Evolutionary conservation across 2,888 invertebrate genomes (phyloP).

Genomic region (Archips xylosteana): DNA sequence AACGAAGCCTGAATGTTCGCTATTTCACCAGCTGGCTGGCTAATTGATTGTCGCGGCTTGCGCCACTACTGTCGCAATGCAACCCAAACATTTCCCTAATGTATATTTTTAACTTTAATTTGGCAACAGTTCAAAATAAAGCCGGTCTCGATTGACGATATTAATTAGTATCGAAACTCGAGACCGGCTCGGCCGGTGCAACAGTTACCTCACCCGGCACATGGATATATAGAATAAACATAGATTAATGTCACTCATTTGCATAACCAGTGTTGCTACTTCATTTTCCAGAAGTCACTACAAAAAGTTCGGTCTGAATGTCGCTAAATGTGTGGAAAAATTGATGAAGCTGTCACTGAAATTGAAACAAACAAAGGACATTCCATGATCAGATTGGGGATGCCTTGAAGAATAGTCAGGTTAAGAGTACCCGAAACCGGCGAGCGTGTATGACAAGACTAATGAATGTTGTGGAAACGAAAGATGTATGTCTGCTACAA

Average conservation of each 20-base stretch:
- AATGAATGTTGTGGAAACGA: too few species aligned
- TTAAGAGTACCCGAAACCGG: too few species aligned
- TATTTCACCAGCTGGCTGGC: background rate
- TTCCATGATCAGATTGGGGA: too few species aligned
- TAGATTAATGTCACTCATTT: background rate
- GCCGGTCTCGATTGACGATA: slow-evolving; percentile 27
- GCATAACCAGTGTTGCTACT: background rate
- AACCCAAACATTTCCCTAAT: slow-evolving; percentile 26
- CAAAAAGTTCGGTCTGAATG: too few species aligned
- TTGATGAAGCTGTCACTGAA: too few species aligned
- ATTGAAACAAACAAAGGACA: too few species aligned
- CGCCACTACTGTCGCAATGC: slow-evolving; percentile 17
- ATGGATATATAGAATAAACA: background rate
- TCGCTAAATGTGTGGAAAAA: too few species aligned
- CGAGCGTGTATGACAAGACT: too few species aligned
- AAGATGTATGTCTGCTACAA: too few species aligned
- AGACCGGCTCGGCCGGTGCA: slow-evolving; percentile 1
- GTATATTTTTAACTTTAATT: slow-evolving; percentile 24
- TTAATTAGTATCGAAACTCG: slow-evolving; percentile 28
- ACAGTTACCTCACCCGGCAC: background rate
- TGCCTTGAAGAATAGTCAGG: too few species aligned
- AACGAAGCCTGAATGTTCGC: background rate
- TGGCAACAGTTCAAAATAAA: slow-evolving; percentile 25
- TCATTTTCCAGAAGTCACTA: too few species aligned
- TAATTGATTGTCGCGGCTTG: slow-evolving; percentile 15